Evolutionary conservation across 1,140 invertebrate genomes (phyloP).

Genomic region (Drosophila pachea): DNA sequence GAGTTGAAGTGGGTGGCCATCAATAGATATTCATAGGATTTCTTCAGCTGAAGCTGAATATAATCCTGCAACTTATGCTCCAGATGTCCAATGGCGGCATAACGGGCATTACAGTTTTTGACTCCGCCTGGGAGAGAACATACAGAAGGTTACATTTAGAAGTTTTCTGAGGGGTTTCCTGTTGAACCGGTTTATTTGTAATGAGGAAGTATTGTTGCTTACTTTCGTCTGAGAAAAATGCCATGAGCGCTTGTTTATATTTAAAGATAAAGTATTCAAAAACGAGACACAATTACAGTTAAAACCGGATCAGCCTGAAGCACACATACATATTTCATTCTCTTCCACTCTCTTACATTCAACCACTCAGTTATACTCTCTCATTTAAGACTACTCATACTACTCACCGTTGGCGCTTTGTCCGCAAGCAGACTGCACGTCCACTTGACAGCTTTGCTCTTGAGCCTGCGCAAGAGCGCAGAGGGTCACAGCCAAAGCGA

Average conservation of each 20-base stretch:
- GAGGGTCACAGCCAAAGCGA: constrained; percentile 80
- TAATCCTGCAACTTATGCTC: constrained; percentile 80
- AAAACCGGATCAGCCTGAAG: constrained; percentile 30
- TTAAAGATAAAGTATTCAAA: constrained; percentile 53
- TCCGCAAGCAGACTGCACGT: constrained; percentile 81
- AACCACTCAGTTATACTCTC: constrained; percentile 9
- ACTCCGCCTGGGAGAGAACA: constrained; percentile 19
- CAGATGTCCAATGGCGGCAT: constrained; percentile 82
- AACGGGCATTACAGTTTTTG: constrained; percentile 83
- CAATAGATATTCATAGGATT: constrained; percentile 86
- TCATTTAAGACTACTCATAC: constrained; percentile 22
- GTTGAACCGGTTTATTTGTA: constrained; percentile 13
- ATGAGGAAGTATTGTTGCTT: constrained; percentile 39
- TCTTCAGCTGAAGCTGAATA: constrained; percentile 83
- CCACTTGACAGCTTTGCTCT: constrained; percentile 82
- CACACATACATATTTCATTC: constrained; percentile 27
- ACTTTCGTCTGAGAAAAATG: constrained; percentile 71
- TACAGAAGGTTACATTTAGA: constrained; percentile 20
- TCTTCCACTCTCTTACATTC: constrained; percentile 39
- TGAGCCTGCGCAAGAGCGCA: constrained; percentile 79
- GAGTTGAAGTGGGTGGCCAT: constrained; percentile 88
- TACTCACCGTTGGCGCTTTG: constrained; percentile 61
- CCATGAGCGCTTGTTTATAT: constrained; percentile 72
- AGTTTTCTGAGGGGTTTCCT: not conserved
- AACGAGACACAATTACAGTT: constrained; percentile 48